Base-by-base conservation (phyloP, 1,140 invertebrate genomes). In the Charaxes varanes region DNA sequence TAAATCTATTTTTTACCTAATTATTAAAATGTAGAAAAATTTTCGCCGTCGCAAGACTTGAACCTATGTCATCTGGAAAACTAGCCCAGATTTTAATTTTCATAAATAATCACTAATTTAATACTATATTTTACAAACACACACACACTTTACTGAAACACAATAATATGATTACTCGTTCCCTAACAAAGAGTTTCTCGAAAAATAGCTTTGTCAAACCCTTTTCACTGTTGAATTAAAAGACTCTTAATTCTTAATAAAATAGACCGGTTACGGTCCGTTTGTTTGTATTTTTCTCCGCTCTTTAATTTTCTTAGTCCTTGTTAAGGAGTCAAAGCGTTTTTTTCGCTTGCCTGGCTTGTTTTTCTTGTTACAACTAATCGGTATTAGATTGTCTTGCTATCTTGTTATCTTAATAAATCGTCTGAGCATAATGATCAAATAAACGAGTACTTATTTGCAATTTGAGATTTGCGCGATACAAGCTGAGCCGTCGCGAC, bases 201-300 rank as follows among this genome's bases (percentile, higher is more conserved):
- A 62, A 62, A 65, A 63, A 48, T 36, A 31, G 42, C 58, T 59
- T 62, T 58, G 54, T 53, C 34, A 33, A 65, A 62, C 58, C 56
- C 52, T 70, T 65, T 68, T 59, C 41, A 41, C 43, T 54, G 38
- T 57, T 57, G 55, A 65, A 58, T 53, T 49, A 67, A 55, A 57
- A 47, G 41, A 59, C 42, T 57, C 47, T 63, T 68, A 65, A 67
- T 69, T 72, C 55, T 49, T 62, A 52, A 53, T 60, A 62, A 62
- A 69, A 59, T 53, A 66, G 34, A 43, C 53, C 42, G 42, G 46
- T 42, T 44, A 53, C 59, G 36, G 28, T 61, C 35, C 50, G 48
- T 64, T 55, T 62, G 48, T 51, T 53, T 51, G 41, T 57, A 59
- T 63, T 64, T 63, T 61, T 48, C 40, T 51, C 42, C 35, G 35